Base-by-base conservation (phyloP, 2,888 invertebrate genomes). In the Polymixis flavicincta region DNA sequence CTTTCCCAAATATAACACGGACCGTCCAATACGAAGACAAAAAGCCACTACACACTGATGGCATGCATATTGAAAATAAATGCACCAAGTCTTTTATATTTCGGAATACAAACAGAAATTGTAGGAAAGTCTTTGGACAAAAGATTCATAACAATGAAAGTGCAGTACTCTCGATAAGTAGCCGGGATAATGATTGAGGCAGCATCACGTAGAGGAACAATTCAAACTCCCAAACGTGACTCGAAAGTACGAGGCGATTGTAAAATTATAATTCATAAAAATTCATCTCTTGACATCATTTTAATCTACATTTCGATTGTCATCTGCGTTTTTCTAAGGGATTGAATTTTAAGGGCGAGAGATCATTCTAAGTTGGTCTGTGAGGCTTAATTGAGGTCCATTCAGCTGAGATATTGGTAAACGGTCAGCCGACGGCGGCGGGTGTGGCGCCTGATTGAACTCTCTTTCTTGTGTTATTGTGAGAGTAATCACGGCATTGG, bases 391-490 rank as follows among this genome's bases (percentile, higher is more conserved):
- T 95, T 95, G 94, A 91, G 92, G 90, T 89, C 92, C 89, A 93
- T 95, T 95, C 93, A 95, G 87, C 89, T 90, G 92, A 91, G 91
- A 92, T 93, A 94, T 94, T 94, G 93, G 91, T 91, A 91, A 92
- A 90, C 90, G 92, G 92, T 90, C 92, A 92, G 87, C 90, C 86
- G 87, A 80, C 87, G 85, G 79, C 25, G 86, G 85, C 89, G 79
- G 61, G 80, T 54, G 78, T 61, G 84, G 80, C 83, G 87, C 76
- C 87, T 91, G 89, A 93, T 93, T 89, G 89, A 90, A 89, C 88
- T 90, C 88, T 90, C 85, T 89, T 89, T 90, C 87, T 88, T 73
- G 64, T 76, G 80, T 87, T 90, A 90, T 89, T 90, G 88, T 88
- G 79, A 77, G 81, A 85, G 86, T 89, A 88, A 90, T 91, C 89